Percentiles rank a stretch among this genome's conserved stretches.
phyloP scores from a whole-genome alignment of 2,888 invertebrate species.

The Deilephila porcellus region DNA sequence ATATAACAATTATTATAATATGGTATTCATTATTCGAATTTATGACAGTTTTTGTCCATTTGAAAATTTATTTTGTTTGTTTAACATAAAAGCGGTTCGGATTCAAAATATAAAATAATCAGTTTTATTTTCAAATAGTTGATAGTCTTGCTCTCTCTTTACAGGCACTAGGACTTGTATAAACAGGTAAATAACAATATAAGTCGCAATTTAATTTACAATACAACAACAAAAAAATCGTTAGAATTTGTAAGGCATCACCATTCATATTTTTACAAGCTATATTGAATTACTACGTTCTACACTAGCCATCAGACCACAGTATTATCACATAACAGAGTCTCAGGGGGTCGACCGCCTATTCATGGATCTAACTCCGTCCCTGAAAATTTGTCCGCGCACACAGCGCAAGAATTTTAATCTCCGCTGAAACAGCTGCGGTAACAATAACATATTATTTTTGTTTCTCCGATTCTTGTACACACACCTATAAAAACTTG shows the following conservation, averaged over 20 bases:
- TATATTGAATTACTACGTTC: too few species aligned
- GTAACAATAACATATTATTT: constrained; percentile 38
- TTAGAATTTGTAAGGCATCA: too few species aligned
- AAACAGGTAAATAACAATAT: too few species aligned
- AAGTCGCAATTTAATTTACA: too few species aligned
- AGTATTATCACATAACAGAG: background rate
- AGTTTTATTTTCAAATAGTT: too few species aligned
- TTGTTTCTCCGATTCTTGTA: background rate
- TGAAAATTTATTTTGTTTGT: background rate
- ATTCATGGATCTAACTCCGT: background rate
- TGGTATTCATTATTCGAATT: background rate
- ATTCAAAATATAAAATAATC: too few species aligned
- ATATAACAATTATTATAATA: background rate
- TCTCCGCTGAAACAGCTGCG: constrained; percentile 41
- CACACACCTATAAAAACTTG: background rate
- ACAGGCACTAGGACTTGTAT: too few species aligned
- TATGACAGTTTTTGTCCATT: background rate
- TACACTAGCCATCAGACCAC: too few species aligned
- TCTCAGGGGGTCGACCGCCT: constrained; percentile 2
- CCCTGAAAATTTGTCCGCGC: constrained; percentile 24
- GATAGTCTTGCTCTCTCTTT: too few species aligned
- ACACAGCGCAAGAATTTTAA: constrained; percentile 38
- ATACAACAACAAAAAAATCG: too few species aligned
- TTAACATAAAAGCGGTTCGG: too few species aligned
- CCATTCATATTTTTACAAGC: too few species aligned